A percentile compares a stretch with the other conserved stretches of the same genome.
These are phyloP conservation scores for Apaloderma vittatum DNA, from an alignment of 2,113 vertebrate species.

Conservation along the genomic window DNA sequence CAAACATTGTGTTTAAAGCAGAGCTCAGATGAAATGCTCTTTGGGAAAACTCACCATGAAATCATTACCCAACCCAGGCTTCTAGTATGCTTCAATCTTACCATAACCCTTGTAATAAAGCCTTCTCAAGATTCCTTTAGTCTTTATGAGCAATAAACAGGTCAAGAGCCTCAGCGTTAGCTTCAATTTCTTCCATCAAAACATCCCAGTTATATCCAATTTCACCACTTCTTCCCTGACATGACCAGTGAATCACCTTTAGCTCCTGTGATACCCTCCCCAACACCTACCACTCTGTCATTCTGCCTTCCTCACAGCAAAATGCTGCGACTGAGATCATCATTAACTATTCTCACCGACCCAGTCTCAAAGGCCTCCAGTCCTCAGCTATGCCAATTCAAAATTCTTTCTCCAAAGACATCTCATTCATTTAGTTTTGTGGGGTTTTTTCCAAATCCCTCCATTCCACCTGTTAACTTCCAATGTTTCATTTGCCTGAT, in stretches of 20 bases:
- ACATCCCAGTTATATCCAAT: neutral
- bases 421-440: neutral
- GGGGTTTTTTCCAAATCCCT: neutral
- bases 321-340: neutral
- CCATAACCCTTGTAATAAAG: neutral
- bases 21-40: neutral
- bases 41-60: neutral
- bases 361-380: neutral
- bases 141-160: neutral
- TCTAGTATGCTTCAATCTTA: neutral
- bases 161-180: neutral
- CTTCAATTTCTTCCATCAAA: neutral
- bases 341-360: fast-evolving
- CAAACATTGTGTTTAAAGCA: neutral
- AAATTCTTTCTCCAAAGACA: neutral
- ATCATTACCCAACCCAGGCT: neutral
- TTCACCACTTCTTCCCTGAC: neutral
- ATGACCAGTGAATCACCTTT: neutral
- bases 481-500: neutral
- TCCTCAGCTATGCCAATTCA: neutral
- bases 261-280: neutral
- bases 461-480: neutral
- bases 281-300: neutral
- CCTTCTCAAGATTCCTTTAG: neutral
- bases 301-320: neutral